Evolutionary conservation across 2,888 invertebrate species (phyloP), one percentile per base, ranked within the genome.

Genomic region (Erpobdella octoculata): DNA sequence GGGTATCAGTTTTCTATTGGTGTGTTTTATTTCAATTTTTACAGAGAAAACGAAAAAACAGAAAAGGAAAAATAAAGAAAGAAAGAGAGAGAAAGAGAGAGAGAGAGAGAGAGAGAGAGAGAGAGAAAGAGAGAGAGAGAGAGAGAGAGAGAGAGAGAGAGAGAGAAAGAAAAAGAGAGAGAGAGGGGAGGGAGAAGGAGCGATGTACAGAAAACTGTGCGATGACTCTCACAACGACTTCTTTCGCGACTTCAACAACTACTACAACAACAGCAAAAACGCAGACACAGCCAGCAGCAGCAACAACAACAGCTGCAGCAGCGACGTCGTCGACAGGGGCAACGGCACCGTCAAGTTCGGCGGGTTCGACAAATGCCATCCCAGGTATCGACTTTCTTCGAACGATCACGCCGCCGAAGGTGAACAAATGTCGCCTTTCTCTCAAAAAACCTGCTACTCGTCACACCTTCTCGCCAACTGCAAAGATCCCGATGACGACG

Each of bases 101-200:
- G 66, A 38, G 2, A 66, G 38, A 66, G 37, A 66, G 36, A 38
- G 66, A 38, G 2, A 66, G 66, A 66, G 66, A 66, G 37, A 37
- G 66, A 66, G 37, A 38, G 38, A 66, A 38, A 66, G 15, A 66
- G 66, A 66, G 1, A 66, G 66, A 66, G 66, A 38, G 1, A 28
- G 66, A 66, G 41, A 66, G 3, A 41, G 41, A 41, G 1, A 66
- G 3, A 66, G 41, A 38, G 1, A 66, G 3, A 66, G n/a, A 66
- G 21, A 41, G 41, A 66, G 41, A 66, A 2, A 66, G 41, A 66
- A 41, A n/a, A 15, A 41, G 46, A 41, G 46, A 41, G 46, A 41
- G 46, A 41, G 46, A 41, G 46, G 46, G 46, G 46, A 41, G 46
- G n/a, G 46, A 41, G 46, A 41, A n/a, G n/a, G 46, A 58, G 59